These are phyloP conservation scores for Ctenopoma multispine DNA, from an alignment of 2,797 vertebrate species.

Conservation along the genomic window DNA sequence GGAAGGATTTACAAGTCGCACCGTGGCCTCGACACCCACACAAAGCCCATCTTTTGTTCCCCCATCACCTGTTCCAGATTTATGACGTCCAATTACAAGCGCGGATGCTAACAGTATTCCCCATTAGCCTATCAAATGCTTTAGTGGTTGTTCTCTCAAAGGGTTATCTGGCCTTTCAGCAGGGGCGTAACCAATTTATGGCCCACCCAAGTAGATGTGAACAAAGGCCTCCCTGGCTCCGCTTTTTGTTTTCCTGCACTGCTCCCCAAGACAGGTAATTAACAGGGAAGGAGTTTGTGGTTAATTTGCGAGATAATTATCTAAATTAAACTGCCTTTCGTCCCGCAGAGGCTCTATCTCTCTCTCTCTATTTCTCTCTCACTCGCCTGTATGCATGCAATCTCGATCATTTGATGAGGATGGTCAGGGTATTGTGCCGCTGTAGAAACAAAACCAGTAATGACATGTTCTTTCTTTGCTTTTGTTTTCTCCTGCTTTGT, in stretches of 20 bases:
- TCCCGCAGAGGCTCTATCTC: conserved; percentile 46
- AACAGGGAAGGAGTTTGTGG: conserved; percentile 78
- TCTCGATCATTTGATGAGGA: conserved; percentile 66
- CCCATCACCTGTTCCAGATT: conserved; percentile 89
- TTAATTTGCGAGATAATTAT: conserved; percentile 85
- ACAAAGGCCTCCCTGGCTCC: conserved; percentile 73
- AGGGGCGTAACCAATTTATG: conserved; percentile 80
- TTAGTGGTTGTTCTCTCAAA: conserved; percentile 85
- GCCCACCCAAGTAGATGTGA: conserved; percentile 62
- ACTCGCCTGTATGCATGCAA: conserved; percentile 26
- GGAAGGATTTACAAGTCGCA: conserved; percentile 89
- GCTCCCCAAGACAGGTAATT: conserved; percentile 82
- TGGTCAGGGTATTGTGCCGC: conserved; percentile 72
- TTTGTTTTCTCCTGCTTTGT: conserved; percentile 70
- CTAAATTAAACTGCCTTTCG: conserved; percentile 82
- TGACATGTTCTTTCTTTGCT: conserved; percentile 72
- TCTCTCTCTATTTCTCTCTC: conserved; percentile 35
- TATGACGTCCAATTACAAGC: conserved; percentile 91
- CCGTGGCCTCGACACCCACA: conserved; percentile 82
- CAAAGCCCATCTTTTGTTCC: conserved; percentile 90
- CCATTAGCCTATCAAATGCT: conserved; percentile 91
- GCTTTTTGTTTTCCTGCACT: conserved; percentile 73
- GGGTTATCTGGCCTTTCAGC: conserved; percentile 83
- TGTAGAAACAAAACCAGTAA: conserved; percentile 67
- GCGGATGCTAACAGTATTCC: conserved; percentile 84